A percentile compares a stretch with the other conserved stretches of the same genome.
Conservation (phyloP, 2,888 invertebrate genomes). For the Suillia variegata region DNA sequence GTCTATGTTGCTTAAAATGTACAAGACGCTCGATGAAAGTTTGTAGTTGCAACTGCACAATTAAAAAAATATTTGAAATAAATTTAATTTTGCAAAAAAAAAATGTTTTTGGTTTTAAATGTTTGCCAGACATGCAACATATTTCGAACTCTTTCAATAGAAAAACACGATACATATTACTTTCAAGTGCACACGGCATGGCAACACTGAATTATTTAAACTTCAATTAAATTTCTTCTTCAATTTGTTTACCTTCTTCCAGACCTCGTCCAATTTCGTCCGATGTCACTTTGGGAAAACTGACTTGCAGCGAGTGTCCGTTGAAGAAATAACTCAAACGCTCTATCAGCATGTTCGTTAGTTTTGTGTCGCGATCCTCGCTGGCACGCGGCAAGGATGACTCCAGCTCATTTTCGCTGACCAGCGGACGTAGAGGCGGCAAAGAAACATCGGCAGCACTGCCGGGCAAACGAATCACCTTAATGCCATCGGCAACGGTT, state of each 20-base stretch:
- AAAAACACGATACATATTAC: too few species aligned
- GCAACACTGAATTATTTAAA: too few species aligned
- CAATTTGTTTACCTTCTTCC: constrained; percentile 71
- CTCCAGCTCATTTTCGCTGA: constrained; percentile 73
- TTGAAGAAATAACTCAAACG: constrained; percentile 74
- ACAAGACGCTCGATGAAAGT: too few species aligned
- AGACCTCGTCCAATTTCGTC: constrained; percentile 72
- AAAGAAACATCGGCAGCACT: constrained; percentile 30
- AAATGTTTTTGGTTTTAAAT: too few species aligned
- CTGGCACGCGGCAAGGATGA: constrained; percentile 70
- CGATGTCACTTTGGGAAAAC: constrained; percentile 73
- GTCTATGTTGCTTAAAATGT: too few species aligned
- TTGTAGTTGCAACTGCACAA: too few species aligned
- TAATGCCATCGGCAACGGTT: constrained; percentile 70
- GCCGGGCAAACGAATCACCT: constrained; percentile 67
- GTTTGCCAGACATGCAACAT: too few species aligned
- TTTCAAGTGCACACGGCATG: too few species aligned
- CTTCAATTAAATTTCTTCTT: too few species aligned
- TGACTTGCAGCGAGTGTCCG: constrained; percentile 77
- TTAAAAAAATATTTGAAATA: too few species aligned
- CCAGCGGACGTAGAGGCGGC: constrained; percentile 59
- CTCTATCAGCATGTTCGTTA: constrained; percentile 74
- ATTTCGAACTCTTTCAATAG: too few species aligned
- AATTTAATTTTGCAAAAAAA: too few species aligned
- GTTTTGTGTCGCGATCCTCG: constrained; percentile 70